Base-by-base conservation (phyloP, 53 echinoderm and acorn worm species). In the Arbacia lixula region DNA sequence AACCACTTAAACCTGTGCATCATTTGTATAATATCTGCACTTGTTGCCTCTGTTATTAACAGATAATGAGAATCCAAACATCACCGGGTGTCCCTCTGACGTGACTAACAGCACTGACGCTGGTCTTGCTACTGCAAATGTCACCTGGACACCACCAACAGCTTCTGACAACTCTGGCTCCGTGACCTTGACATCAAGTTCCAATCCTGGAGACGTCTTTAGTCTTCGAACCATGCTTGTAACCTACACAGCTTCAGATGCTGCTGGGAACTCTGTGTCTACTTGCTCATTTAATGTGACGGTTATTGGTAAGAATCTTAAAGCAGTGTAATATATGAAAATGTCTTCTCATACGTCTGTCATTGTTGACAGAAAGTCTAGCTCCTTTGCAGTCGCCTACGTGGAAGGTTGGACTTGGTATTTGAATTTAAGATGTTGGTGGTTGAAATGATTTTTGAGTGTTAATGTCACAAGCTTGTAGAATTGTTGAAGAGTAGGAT, bases 161-260 rank as follows among this genome's bases (percentile, higher is more conserved):
- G 86, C 65, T 9, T 63, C 83, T 16, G 90, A 90, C 80, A 90
- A 90, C 46, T 64, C 81, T 66, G 86, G 86, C 27, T 54, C 17
- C 26, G 57, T 57, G 77, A 77, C 28, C 12, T 17, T 77, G 57
- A 77, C 77, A 27, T 58, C 77, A 9, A 38, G 38, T 6, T 35
- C 46, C 57, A 53, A 85, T 58, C 43, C 35, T 16, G 89, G 77
- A 27, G 49, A 53, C 6, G 43, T 53, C 36, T 89, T 89, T 19
- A 66, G 75, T 10, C 65, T 89, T 51, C 76, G 84, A 33, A 4
- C 12, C 20, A 84, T 9, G 3, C 10, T n/a, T 20, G 89, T 89
- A 14, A 54, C 12, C 29, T 89, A 89, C 53, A 38, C 57, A 34
- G 73, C 84, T 8, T 31, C 41, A 36, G 84, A 88, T 67, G 66